Evolutionary conservation across 2,797 vertebrate species (phyloP), one percentile per base, ranked within the genome.

Genomic region (Hydrolagus colliei): DNA sequence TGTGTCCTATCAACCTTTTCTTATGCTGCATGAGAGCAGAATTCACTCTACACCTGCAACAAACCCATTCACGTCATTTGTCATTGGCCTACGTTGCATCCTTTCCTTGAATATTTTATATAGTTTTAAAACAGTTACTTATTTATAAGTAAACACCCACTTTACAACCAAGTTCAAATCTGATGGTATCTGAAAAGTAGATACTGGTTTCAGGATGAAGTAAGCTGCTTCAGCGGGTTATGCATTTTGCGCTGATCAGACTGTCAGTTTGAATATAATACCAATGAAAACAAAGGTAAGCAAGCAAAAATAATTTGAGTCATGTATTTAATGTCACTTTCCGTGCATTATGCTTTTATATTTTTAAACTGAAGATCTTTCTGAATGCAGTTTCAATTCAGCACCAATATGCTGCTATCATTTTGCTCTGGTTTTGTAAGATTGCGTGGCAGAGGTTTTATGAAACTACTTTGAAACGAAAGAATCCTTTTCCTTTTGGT

Each of bases 371-470:
- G 20, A 80, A 32, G 77, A 32, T 61, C 77, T 32, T 27, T 27
- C 59, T 65, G 14, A 52, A 14, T 80, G 63, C 27, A 63, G 11
- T 14, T 65, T 52, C 41, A 52, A 1, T 52, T 52, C 41, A 52
- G 41, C 41, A 52, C 41, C 41, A 52, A 52, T 52, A 52, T 52
- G 41, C 41, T 73, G 35, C 18, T 18, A 11, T 67, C 65, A 71
- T 71, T 16, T 71, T 71, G 65, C 68, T 32, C 65, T n/a, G 16
- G 12, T 35, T 20, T 32, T 84, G 22, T 68, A 84, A 84, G 79
- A 65, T 71, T 65, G 68, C 65, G 11, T 18, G 41, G 32, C 79
- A 84, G 65, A 84, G 79, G 68, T 84, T 52, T 84, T 68, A 84
- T 68, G 65, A 18, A 10, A 16, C 32, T 84, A 63, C 63, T 35